These are phyloP conservation scores for Schizopygopsis pylzovi DNA, from an alignment of 2,797 vertebrate genomes.

Conservation along the genomic window DNA sequence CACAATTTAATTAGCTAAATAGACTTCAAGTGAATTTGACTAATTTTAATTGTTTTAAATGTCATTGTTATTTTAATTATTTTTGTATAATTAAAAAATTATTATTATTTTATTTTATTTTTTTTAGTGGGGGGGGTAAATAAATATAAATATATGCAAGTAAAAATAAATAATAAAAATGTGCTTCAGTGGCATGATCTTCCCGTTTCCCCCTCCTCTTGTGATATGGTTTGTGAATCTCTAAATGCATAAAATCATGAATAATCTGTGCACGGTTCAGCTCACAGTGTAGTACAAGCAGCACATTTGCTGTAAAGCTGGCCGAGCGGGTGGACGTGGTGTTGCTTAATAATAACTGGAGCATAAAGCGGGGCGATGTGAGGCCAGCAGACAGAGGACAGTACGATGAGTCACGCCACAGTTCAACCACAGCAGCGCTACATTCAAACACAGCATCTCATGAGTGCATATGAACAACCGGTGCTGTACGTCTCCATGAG, in stretches of 20 bases:
- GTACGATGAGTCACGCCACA: constrained; percentile 37
- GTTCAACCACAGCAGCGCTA: not conserved
- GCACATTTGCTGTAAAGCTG: not conserved
- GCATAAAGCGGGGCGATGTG: constrained; percentile 14
- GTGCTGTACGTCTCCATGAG: not conserved
- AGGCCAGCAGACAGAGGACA: constrained; percentile 15
- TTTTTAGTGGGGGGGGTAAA: too few species aligned
- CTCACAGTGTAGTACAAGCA: not conserved
- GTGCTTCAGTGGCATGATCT: not conserved
- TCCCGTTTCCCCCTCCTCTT: not conserved
- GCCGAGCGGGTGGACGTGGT: not conserved
- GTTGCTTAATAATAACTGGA: constrained; percentile 20
- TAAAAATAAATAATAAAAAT: not conserved
- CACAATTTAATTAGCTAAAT: too few species aligned
- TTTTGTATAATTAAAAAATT: too few species aligned
- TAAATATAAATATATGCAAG: too few species aligned
- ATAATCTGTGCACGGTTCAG: not conserved
- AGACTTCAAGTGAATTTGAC: too few species aligned
- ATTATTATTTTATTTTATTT: too few species aligned
- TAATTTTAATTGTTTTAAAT: too few species aligned
- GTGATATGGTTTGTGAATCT: not conserved
- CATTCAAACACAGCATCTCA: constrained; percentile 11
- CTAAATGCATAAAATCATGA: not conserved
- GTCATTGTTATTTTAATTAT: too few species aligned
- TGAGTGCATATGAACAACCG: not conserved